Evolutionary conservation across 2,888 invertebrate genomes (phyloP), one percentile per base, ranked within the genome.

Genomic region (Aphelenchoides bicaudatus): DNA sequence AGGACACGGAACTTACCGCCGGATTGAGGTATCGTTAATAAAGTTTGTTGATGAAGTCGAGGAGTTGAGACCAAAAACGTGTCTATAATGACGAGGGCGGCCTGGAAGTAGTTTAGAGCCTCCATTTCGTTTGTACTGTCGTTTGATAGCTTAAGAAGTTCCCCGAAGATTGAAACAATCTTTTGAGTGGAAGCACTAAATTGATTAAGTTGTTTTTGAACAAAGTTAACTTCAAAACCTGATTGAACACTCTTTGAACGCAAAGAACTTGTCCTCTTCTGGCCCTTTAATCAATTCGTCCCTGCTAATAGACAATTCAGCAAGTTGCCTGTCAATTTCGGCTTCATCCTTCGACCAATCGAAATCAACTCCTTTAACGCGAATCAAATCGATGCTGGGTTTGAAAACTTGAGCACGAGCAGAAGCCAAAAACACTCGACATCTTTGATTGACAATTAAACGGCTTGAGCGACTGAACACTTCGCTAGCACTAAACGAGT

Each of bases 51-150:
- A 50, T 75, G 74, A 37, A 70, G 68, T n/a, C 68, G 56, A 10
- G 71, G 68, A 5, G 71, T 63, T 38, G 66, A 63, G n/a, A 66
- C 58, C 4, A 68, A 46, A 60, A 73, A 75, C 19, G 73, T 64
- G 23, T 71, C 67, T 13, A 75, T 60, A 30, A 75, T 68, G 48
- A 73, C 72, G 16, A 65, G 63, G 5, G 73, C 72, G 2, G 75
- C 52, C 74, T 19, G 69, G 58, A 4, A 67, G 54, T n/a, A 75
- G 47, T 27, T 64, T 59, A 38, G 56, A 61, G 67, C 49, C 16
- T 46, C 62, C 16, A 62, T 61, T 38, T 73, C 71, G 47, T 69
- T 62, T 27, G 63, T 58, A 1, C 70, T 50, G 2, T 60, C 59
- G 8, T 63, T 61, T 1, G 71, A 70, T 1, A 65, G 63, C 6